Evolutionary conservation across 1,140 invertebrate genomes (phyloP).

Genomic region (Yoshiicerus persimilis): DNA sequence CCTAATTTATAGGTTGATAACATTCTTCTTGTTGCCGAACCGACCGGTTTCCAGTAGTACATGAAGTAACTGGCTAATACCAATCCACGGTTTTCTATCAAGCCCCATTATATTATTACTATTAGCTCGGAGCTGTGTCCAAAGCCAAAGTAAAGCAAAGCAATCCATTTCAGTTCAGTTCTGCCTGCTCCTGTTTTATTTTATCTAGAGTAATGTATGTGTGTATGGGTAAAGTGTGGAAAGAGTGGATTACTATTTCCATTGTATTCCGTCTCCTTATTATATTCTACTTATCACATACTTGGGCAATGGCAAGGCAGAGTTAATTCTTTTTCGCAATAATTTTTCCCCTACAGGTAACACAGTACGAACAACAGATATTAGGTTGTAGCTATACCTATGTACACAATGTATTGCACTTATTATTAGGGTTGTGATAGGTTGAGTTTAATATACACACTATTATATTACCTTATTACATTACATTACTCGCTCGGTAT

Average conservation of each 20-base stretch:
- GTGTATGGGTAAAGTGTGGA: background rate
- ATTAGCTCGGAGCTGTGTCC: background rate
- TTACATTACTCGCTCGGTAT: background rate
- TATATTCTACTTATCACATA: slow-evolving; percentile 23
- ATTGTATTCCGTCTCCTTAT: background rate
- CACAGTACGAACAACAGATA: no score
- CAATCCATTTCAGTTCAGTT: background rate
- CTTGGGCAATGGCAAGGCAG: no score
- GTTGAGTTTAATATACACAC: background rate
- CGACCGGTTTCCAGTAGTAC: background rate
- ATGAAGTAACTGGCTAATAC: background rate
- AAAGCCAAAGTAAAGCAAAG: no score
- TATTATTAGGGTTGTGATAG: background rate
- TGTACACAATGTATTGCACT: background rate
- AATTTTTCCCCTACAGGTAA: background rate
- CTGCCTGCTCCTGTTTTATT: background rate
- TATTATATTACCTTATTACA: background rate
- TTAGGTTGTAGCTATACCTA: background rate
- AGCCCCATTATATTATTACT: background rate
- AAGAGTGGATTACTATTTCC: background rate
- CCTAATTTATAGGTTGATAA: slow-evolving; percentile 20
- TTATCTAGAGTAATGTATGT: background rate
- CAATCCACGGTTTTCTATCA: background rate
- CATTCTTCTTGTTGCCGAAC: slow-evolving; percentile 7
- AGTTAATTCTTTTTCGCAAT: background rate